These are phyloP conservation scores for Heliconius melpomene DNA, from an alignment of 1,140 invertebrate species.

Conservation along the genomic window DNA sequence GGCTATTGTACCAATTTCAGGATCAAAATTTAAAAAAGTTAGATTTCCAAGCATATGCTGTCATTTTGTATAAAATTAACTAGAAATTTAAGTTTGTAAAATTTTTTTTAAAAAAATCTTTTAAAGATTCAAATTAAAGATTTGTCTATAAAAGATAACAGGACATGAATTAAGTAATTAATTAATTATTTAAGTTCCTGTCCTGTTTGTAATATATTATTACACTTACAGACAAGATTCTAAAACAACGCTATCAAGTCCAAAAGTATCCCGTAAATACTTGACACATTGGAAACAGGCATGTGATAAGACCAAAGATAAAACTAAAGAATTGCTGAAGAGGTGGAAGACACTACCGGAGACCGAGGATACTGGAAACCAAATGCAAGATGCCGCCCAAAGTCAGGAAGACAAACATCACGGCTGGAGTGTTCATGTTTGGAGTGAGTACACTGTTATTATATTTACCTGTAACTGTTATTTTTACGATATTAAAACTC, in stretches of 20 bases:
- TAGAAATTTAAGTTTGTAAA: too few relatives aligned
- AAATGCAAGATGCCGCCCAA: constrained; percentile 59
- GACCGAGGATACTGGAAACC: constrained; percentile 63
- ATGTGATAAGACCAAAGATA: constrained; percentile 86
- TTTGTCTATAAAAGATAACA: too few relatives aligned
- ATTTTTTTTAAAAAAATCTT: too few relatives aligned
- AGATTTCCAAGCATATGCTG: too few relatives aligned
- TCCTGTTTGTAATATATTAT: neutral
- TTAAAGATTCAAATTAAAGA: too few relatives aligned
- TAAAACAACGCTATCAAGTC: constrained; percentile 63
- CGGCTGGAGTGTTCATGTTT: constrained; percentile 87
- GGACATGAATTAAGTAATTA: too few relatives aligned
- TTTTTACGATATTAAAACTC: too few relatives aligned
- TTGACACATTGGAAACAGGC: constrained; percentile 86
- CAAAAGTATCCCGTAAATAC: constrained; percentile 85
- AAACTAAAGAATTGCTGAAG: constrained; percentile 85
- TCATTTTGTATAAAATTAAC: too few relatives aligned
- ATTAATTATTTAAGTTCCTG: too few relatives aligned
- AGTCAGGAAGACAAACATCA: constrained; percentile 65
- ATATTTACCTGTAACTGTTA: neutral
- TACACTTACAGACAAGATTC: constrained; percentile 68
- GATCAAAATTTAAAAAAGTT: too few relatives aligned
- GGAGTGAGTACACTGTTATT: constrained; percentile 82
- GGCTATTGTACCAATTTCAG: too few relatives aligned
- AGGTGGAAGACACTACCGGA: constrained; percentile 70